Evolutionary conservation across 35 echinoderm and acorn worm genomes (phyloP).

Genomic region (Holothuria glaberrima): DNA sequence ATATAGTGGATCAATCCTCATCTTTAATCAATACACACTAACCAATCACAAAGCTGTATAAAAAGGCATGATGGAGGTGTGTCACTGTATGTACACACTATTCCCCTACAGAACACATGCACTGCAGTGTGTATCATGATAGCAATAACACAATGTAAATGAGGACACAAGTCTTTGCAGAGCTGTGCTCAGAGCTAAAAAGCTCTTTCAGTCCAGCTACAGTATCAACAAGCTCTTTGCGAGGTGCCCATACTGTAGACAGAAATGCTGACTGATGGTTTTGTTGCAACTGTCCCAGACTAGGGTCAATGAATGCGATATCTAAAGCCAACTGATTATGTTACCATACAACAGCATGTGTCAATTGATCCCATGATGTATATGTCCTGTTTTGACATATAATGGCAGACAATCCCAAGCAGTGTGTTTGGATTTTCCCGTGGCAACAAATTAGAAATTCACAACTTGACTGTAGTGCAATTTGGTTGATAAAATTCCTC

Average conservation of each 20-base stretch:
- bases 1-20: background rate
- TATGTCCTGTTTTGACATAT: too few species aligned
- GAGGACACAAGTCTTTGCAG: background rate
- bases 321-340: too few species aligned
- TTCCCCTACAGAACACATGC: too few species aligned
- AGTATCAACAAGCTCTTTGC: background rate
- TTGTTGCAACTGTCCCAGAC: too few species aligned
- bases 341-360: too few species aligned
- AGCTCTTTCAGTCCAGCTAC: background rate
- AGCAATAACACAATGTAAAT: background rate
- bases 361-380: too few species aligned
- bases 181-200: background rate
- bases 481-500: too few species aligned
- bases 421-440: too few species aligned
- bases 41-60: background rate
- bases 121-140: background rate
- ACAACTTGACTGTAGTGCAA: too few species aligned
- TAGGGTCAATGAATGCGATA: too few species aligned
- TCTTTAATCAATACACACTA: background rate
- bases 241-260: background rate
- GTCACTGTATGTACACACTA: background rate
- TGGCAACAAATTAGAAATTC: too few species aligned
- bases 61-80: constrained; percentile 23
- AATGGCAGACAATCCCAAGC: too few species aligned
- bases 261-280: background rate